phyloP scores from a whole-genome alignment of 2,888 invertebrate genomes.

The Biston betularia region DNA sequence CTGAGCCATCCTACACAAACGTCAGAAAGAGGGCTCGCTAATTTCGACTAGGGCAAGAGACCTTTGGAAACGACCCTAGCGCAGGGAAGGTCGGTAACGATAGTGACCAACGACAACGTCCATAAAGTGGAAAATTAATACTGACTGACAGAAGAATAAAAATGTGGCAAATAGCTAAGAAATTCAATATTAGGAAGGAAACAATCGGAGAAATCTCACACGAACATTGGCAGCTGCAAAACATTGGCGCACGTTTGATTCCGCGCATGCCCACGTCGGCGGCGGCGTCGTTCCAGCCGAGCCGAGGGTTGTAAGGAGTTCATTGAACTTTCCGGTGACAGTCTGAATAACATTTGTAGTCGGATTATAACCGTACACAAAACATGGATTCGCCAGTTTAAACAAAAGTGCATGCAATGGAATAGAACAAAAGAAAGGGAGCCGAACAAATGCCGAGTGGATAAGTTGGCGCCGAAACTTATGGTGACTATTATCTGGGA shows the following conservation, averaged over 20 bases:
- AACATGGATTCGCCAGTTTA: neutral
- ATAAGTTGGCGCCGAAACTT: too few species aligned
- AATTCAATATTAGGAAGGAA: constrained; percentile 9
- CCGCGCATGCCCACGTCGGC: constrained; percentile 28
- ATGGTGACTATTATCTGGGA: too few species aligned
- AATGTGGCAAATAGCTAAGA: constrained; percentile 27
- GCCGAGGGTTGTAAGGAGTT: neutral
- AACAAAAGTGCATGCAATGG: neutral
- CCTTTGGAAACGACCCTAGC: neutral
- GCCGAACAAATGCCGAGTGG: too few species aligned
- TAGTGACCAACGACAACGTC: neutral
- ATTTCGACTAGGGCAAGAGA: constrained; percentile 2
- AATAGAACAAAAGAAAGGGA: too few species aligned
- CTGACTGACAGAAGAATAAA: constrained; percentile 14
- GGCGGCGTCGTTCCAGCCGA: neutral
- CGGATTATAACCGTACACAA: neutral
- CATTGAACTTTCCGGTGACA: neutral
- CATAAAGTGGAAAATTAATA: neutral
- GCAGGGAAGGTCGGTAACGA: neutral
- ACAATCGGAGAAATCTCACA: neutral
- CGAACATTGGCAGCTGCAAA: constrained; percentile 7
- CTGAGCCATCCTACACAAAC: neutral
- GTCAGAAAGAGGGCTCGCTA: neutral
- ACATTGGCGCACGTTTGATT: neutral
- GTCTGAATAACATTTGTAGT: neutral